Conservation (phyloP, 2,113 vertebrate genomes). For the Alaudala cheleensis region DNA sequence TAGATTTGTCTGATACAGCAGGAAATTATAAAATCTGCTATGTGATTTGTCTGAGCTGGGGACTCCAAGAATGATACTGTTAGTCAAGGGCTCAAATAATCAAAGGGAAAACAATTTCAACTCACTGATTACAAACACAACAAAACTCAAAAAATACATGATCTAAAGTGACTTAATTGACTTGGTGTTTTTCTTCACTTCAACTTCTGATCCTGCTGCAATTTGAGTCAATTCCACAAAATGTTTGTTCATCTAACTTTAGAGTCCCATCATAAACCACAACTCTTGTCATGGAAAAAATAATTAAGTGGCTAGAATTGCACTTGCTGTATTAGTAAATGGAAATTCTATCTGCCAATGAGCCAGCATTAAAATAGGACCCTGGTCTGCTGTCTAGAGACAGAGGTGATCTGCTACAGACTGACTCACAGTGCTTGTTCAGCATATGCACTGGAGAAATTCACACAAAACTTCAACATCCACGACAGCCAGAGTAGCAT, state of each 20-base stretch:
- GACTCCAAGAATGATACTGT: background rate
- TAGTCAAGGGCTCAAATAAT: background rate
- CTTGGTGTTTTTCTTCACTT: background rate
- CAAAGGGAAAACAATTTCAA: background rate
- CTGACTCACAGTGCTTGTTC: background rate
- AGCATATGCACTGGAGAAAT: background rate
- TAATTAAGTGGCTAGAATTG: constrained; percentile 16
- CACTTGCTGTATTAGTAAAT: background rate
- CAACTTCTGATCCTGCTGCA: background rate
- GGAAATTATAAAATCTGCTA: background rate
- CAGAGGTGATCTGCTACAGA: background rate
- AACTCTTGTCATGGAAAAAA: constrained; percentile 48
- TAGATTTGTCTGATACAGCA: background rate
- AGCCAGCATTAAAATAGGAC: background rate
- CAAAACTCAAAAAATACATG: background rate
- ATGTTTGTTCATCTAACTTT: constrained; percentile 1
- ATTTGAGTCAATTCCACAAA: background rate
- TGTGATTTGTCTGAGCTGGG: background rate
- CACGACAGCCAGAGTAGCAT: background rate
- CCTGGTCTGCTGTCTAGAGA: background rate
- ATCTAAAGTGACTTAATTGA: background rate
- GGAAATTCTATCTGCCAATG: constrained; percentile 1
- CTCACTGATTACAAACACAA: background rate
- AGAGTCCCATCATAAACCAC: background rate
- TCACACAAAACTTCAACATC: background rate